A percentile compares a stretch with the other conserved stretches of the same genome.
Evolutionary conservation across 2,888 invertebrate species (phyloP).

Genomic region (Trichacis sp.): DNA sequence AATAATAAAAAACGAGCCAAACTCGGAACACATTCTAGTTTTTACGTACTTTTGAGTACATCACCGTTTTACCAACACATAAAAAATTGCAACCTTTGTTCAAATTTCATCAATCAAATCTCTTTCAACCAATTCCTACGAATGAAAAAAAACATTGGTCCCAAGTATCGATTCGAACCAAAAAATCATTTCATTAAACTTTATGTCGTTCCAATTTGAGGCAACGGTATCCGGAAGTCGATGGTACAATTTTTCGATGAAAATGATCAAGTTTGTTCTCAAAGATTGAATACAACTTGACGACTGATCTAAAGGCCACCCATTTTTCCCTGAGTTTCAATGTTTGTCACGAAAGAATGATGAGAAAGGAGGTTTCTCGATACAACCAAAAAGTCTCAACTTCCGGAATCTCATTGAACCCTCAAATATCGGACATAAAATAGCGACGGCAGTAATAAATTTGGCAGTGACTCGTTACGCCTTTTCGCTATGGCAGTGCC

Average conservation of each 20-base stretch:
- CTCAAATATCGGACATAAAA: neutral
- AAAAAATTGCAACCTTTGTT: neutral
- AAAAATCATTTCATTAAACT: neutral
- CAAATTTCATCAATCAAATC: neutral
- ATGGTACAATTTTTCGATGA: too few relatives aligned
- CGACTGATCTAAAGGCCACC: neutral
- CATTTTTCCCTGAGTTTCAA: neutral
- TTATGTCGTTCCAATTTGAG: too few relatives aligned
- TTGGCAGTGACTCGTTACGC: constrained; percentile 49
- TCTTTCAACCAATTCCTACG: neutral
- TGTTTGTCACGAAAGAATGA: neutral
- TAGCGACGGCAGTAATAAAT: constrained; percentile 32
- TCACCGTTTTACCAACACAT: neutral
- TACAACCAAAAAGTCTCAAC: neutral
- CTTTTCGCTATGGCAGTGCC: constrained; percentile 6
- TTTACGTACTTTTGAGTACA: neutral
- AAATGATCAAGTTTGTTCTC: too few relatives aligned
- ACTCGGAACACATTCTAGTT: neutral
- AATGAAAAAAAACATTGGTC: neutral
- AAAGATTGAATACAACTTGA: too few relatives aligned
- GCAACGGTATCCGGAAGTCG: too few relatives aligned
- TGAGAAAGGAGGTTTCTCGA: neutral
- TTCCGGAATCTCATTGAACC: neutral
- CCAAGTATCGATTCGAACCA: neutral
- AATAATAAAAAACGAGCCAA: too few relatives aligned